Evolutionary conservation across 2,113 vertebrate genomes (phyloP).

Genomic region (Hiodon alosoides): DNA sequence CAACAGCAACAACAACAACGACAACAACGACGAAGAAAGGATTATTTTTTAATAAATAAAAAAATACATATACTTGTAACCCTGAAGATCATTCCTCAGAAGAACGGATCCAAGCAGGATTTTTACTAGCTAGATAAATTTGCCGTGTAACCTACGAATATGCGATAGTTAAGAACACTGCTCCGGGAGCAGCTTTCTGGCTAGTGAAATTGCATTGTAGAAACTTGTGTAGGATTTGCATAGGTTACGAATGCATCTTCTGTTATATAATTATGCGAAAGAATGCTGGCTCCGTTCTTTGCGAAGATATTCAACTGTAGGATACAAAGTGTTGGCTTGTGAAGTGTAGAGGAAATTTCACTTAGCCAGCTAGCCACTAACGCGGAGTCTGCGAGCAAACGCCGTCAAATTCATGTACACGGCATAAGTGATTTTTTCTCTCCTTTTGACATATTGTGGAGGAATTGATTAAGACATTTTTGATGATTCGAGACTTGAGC

Average conservation of each 20-base stretch:
- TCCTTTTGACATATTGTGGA: constrained; percentile 22
- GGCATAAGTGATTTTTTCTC: constrained; percentile 11
- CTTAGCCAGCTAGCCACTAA: constrained; percentile 8
- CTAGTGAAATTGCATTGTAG: background rate
- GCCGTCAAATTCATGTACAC: constrained; percentile 17
- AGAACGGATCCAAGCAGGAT: constrained; percentile 11
- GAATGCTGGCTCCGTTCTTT: constrained; percentile 19
- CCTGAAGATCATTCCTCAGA: constrained; percentile 3
- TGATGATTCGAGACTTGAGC: constrained; percentile 77
- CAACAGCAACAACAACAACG: background rate
- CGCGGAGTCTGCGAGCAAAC: constrained; percentile 8
- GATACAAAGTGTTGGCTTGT: constrained; percentile 15
- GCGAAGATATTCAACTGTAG: constrained; percentile 1
- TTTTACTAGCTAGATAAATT: constrained; percentile 2
- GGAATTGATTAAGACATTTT: constrained; percentile 49
- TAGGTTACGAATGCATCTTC: constrained; percentile 2
- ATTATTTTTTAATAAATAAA: constrained; percentile 19
- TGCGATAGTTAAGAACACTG: constrained; percentile 2
- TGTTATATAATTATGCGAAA: constrained; percentile 6
- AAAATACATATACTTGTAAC: too few species aligned
- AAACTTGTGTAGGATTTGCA: constrained; percentile 19
- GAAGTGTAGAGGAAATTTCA: constrained; percentile 19
- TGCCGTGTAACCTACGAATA: background rate
- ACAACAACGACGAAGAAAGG: background rate
- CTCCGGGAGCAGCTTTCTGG: constrained; percentile 1